Percentiles rank a stretch among this genome's conserved stretches.
Conservation (phyloP, 2,888 invertebrate species). For the Troglohyphantes excavatus region DNA sequence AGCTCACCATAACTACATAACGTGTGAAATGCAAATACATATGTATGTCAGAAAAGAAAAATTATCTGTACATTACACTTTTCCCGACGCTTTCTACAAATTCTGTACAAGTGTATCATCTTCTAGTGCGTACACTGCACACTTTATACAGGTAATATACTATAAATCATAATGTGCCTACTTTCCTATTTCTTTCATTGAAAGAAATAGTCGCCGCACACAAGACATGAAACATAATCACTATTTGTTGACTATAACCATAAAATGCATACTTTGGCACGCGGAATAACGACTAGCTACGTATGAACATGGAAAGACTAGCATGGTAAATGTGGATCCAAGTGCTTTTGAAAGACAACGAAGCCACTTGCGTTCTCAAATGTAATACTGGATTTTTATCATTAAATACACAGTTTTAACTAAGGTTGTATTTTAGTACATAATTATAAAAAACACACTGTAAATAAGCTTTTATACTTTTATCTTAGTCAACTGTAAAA, state of each 20-base stretch:
- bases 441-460: no score
- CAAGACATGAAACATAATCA: background rate
- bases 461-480: no score
- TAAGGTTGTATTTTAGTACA: no score
- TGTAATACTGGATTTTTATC: no score
- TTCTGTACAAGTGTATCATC: conserved; percentile 50
- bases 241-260: conserved; percentile 29
- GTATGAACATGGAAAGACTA: conserved; percentile 64
- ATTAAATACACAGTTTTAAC: no score
- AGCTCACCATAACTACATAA: conserved; percentile 67
- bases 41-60: conserved; percentile 32
- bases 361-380: background rate
- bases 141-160: background rate
- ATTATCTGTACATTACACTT: conserved; percentile 34
- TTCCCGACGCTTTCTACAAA: conserved; percentile 45
- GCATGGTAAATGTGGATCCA: conserved; percentile 23
- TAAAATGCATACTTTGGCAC: conserved; percentile 52
- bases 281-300: conserved; percentile 50
- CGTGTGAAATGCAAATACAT: conserved; percentile 58
- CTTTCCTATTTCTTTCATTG: conserved; percentile 3
- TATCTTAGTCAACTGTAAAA: no score
- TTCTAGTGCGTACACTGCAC: conserved; percentile 24
- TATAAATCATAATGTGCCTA: conserved; percentile 7
- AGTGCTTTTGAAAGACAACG: background rate
- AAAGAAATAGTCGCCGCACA: background rate